Evolutionary conservation across 2,113 vertebrate species (phyloP).

Genomic region (Clinocottus analis): DNA sequence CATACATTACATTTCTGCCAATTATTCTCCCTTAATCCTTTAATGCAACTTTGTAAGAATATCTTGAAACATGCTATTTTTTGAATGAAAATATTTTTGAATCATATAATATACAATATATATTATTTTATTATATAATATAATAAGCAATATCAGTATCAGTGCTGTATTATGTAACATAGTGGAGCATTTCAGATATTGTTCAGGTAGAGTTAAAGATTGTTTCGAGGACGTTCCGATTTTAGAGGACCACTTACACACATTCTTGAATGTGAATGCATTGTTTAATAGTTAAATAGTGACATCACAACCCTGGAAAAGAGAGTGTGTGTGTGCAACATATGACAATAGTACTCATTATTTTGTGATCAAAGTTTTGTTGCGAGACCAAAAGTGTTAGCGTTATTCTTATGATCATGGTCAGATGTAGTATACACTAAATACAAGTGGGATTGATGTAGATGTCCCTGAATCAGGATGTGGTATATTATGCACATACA

Average conservation of each 20-base stretch:
- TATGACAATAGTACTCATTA: no score
- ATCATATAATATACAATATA: no score
- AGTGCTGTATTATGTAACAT: not conserved
- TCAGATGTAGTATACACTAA: not conserved
- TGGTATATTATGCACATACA: not conserved
- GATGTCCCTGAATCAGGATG: not conserved
- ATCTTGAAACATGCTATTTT: not conserved
- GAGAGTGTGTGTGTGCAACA: no score
- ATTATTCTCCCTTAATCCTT: not conserved
- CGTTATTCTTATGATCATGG: not conserved
- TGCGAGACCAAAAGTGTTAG: not conserved
- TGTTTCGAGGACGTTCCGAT: constrained; percentile 1
- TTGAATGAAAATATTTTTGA: not conserved
- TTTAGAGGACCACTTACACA: not conserved
- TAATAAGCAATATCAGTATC: not conserved
- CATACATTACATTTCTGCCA: not conserved
- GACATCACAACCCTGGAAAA: no score
- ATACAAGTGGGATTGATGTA: not conserved
- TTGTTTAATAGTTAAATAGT: no score
- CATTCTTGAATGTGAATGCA: no score
- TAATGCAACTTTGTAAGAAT: not conserved
- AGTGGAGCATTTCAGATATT: not conserved
- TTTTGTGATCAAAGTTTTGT: not conserved
- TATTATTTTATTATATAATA: no score
- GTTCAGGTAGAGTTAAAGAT: not conserved